These are phyloP conservation scores for Hylyphantes graminicola DNA, from an alignment of 1,140 invertebrate genomes.

Conservation along the genomic window DNA sequence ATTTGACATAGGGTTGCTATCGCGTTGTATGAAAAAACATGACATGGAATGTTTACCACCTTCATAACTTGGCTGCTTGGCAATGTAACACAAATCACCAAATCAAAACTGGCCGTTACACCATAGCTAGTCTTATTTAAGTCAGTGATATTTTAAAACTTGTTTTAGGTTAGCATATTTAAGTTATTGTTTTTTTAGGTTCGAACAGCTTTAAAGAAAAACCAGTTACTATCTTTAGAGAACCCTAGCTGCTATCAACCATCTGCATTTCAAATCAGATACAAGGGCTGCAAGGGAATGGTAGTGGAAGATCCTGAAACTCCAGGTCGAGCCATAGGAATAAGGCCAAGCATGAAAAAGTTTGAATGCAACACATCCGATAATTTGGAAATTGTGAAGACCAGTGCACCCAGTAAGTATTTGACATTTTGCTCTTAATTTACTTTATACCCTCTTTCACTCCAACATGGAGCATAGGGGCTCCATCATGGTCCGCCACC, in stretches of 20 bases:
- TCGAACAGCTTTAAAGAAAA: conserved; percentile 10
- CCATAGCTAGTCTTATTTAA: background rate
- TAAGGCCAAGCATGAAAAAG: conserved; percentile 65
- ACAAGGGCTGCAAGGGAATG: conserved; percentile 65
- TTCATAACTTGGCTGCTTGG: too few species aligned
- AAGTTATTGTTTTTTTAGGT: conserved; percentile 19
- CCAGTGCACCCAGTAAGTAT: conserved; percentile 64
- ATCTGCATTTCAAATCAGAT: conserved; percentile 64
- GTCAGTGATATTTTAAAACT: background rate
- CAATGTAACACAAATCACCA: too few species aligned
- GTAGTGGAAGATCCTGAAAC: conserved; percentile 63
- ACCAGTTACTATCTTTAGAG: conserved; percentile 17
- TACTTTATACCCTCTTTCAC: background rate
- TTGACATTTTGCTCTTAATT: background rate
- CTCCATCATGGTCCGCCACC: too few species aligned
- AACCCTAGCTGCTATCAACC: conserved; percentile 24
- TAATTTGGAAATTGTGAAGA: conserved; percentile 67
- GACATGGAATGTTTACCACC: too few species aligned
- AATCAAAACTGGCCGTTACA: too few species aligned
- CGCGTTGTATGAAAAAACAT: too few species aligned
- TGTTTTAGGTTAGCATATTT: background rate
- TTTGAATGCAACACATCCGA: conserved; percentile 62
- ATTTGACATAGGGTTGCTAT: too few species aligned
- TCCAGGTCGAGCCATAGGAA: conserved; percentile 43
- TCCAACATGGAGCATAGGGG: too few species aligned